Evolutionary conservation across 2,888 invertebrate species (phyloP).

Genomic region (Aleiodes leptofemur): DNA sequence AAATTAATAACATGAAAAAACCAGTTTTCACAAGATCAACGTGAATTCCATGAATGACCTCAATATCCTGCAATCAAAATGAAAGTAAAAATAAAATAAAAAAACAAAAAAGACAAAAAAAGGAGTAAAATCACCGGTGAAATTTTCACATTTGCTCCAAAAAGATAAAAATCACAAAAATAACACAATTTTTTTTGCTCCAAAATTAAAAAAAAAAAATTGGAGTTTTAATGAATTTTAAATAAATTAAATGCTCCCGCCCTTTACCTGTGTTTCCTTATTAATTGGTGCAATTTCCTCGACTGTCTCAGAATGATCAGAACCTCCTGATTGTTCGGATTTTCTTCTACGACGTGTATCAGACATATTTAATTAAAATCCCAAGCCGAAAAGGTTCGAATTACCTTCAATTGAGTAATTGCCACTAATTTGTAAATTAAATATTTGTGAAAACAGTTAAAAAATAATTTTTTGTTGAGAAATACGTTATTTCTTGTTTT

Average conservation of each 20-base stretch:
- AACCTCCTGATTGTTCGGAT: constrained; percentile 68
- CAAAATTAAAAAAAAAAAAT: constrained; percentile 13
- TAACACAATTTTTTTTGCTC: neutral
- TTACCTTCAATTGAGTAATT: too few species aligned
- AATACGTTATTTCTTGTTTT: too few species aligned
- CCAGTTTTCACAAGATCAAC: neutral
- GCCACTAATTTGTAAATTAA: too few species aligned
- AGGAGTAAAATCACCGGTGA: constrained; percentile 46
- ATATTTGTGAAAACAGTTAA: too few species aligned
- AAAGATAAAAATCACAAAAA: constrained; percentile 42
- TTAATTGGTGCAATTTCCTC: constrained; percentile 67
- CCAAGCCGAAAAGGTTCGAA: neutral
- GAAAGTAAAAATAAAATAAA: neutral
- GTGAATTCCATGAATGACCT: constrained; percentile 24
- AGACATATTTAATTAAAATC: constrained; percentile 63
- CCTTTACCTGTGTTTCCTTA: constrained; percentile 71
- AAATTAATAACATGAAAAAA: constrained; percentile 2
- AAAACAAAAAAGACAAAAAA: neutral
- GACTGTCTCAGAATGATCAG: constrained; percentile 71
- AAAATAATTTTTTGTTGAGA: too few species aligned
- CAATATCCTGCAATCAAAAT: neutral
- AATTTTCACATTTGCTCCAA: constrained; percentile 48
- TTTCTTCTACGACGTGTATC: constrained; percentile 71
- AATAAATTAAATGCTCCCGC: neutral
- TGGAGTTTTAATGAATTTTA: neutral